Evolutionary conservation across 2,888 invertebrate genomes (phyloP).

Genomic region (Heteromurus nitidus): DNA sequence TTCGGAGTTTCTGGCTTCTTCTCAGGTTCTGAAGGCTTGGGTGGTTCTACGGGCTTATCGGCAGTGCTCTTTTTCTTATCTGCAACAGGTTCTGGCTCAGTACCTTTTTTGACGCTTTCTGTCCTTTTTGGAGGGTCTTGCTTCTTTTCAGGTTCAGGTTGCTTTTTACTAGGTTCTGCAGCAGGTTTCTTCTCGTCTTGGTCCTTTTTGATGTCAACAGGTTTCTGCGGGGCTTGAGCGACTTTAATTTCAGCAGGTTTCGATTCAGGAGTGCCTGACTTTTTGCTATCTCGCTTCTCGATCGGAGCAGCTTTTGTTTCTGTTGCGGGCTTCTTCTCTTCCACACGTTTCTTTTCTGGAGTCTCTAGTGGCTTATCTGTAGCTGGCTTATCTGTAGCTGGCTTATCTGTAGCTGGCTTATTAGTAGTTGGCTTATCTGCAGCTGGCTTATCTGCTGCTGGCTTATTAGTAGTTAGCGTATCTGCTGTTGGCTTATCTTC

Average conservation of each 20-base stretch:
- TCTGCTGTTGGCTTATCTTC: background rate
- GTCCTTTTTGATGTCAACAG: constrained; percentile 13
- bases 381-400: background rate
- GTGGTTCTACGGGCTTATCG: no score
- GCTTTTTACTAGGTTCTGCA: background rate
- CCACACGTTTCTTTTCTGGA: constrained; percentile 1
- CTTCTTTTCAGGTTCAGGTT: background rate
- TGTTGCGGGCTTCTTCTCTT: constrained; percentile 2
- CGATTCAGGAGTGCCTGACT: no score
- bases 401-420: background rate
- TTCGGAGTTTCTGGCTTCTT: background rate
- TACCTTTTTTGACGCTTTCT: background rate
- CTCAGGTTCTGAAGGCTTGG: background rate
- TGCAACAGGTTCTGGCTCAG: no score
- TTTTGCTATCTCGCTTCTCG: no score
- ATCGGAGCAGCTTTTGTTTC: no score
- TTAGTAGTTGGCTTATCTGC: background rate
- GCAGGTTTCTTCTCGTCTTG: constrained; percentile 11
- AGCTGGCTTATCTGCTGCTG: background rate
- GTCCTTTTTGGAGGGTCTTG: background rate
- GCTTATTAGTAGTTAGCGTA: background rate
- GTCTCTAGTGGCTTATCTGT: constrained; percentile 67
- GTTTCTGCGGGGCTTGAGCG: constrained; percentile 18
- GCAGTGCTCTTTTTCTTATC: no score
- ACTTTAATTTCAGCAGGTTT: constrained; percentile 3